phyloP scores from a whole-genome alignment of 2,113 vertebrate genomes.

The Brachyhypopomus occidentalis region DNA sequence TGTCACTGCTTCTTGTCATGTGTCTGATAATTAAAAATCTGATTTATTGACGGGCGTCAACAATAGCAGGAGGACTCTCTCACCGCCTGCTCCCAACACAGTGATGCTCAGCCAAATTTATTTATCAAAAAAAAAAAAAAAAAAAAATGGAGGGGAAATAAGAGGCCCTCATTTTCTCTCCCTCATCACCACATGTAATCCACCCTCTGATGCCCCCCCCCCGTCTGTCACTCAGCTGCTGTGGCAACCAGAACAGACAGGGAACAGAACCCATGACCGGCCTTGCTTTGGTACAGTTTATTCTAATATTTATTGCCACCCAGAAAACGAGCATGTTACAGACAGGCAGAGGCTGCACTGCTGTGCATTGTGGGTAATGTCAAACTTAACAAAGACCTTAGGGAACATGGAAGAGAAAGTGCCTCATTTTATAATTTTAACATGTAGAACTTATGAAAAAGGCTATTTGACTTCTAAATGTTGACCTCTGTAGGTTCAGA shows the following conservation, averaged over 20 bases:
- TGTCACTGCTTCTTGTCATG: constrained; percentile 82
- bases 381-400: constrained; percentile 66
- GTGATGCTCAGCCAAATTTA: constrained; percentile 81
- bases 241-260: constrained; percentile 79
- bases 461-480: constrained; percentile 42
- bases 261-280: constrained; percentile 79
- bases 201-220: constrained; percentile 59
- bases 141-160: constrained; percentile 31
- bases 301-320: constrained; percentile 84
- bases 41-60: constrained; percentile 85
- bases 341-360: constrained; percentile 70
- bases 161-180: constrained; percentile 57
- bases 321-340: constrained; percentile 82
- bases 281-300: constrained; percentile 81
- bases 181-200: constrained; percentile 50
- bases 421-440: constrained; percentile 41
- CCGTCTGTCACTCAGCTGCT: constrained; percentile 83
- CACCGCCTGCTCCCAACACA: constrained; percentile 74
- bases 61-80: constrained; percentile 68
- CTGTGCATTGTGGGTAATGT: constrained; percentile 65
- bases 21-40: constrained; percentile 88
- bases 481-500: constrained; percentile 24
- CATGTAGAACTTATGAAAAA: constrained; percentile 10
- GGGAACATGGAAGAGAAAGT: constrained; percentile 66
- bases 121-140: constrained; percentile 73